Evolutionary conservation across 2,797 vertebrate species (phyloP).

Genomic region (Numenius phaeopus): DNA sequence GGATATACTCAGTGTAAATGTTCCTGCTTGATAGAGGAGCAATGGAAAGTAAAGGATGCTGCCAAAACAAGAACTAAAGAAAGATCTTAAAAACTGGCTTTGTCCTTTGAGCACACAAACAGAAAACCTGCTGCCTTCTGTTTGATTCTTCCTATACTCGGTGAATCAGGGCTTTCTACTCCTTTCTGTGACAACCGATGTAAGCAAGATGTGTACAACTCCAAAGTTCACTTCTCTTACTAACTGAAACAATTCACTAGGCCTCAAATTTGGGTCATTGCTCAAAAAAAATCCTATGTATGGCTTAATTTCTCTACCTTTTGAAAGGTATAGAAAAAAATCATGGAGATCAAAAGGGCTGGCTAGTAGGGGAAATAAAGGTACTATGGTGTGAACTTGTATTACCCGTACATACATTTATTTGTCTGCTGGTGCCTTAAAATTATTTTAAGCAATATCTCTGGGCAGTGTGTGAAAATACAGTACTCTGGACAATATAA

Average conservation of each 20-base stretch:
- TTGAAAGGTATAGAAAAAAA: background rate
- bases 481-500: background rate
- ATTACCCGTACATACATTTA: background rate
- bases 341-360: background rate
- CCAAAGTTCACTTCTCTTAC: background rate
- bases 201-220: rapidly evolving
- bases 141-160: background rate
- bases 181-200: background rate
- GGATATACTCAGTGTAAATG: background rate
- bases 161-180: background rate
- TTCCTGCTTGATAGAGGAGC: background rate
- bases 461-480: background rate
- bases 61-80: background rate
- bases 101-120: background rate
- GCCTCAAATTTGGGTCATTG: background rate
- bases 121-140: background rate
- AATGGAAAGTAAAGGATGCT: background rate
- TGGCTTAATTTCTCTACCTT: background rate
- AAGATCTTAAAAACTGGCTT: background rate
- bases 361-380: background rate
- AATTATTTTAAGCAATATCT: background rate
- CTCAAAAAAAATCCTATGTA: background rate
- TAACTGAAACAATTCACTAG: background rate
- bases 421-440: background rate
- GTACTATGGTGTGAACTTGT: background rate